phyloP scores from a whole-genome alignment of 2,888 invertebrate genomes.

The Dolichopus griseipennis region DNA sequence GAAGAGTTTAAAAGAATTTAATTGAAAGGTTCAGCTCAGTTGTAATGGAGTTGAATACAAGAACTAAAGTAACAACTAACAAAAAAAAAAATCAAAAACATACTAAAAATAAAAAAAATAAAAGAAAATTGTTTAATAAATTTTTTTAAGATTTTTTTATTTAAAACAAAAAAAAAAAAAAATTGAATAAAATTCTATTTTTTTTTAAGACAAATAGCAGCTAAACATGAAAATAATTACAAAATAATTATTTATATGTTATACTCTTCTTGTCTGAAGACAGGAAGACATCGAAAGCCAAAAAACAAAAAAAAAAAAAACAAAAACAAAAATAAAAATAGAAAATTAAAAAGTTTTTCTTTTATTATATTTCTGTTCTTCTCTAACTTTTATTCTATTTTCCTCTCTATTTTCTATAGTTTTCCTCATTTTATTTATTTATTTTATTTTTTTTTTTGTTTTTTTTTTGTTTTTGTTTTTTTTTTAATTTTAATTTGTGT shows the following conservation, averaged over 20 bases:
- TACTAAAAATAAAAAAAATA: no score
- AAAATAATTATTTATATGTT: not conserved
- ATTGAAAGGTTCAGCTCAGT: no score
- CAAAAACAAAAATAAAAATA: not conserved
- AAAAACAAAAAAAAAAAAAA: no score
- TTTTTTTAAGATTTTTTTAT: no score
- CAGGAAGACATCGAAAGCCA: no score
- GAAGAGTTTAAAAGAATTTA: no score
- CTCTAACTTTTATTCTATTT: not conserved
- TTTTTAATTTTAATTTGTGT: not conserved
- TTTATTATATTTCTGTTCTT: not conserved
- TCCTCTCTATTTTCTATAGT: not conserved
- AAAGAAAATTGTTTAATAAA: no score
- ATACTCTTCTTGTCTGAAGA: not conserved
- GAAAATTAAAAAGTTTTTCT: not conserved
- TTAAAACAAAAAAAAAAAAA: no score
- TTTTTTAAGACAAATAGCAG: not conserved
- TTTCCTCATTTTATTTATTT: not conserved
- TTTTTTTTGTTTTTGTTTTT: not conserved
- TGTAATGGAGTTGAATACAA: no score
- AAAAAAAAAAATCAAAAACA: no score
- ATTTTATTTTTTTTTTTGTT: no score
- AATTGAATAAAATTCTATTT: not conserved
- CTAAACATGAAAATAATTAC: slow-evolving; percentile 3
- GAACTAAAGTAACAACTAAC: no score